A percentile compares a stretch with the other conserved stretches of the same genome.
Evolutionary conservation across 1,140 invertebrate species (phyloP).

Genomic region (Cydia pomonella): DNA sequence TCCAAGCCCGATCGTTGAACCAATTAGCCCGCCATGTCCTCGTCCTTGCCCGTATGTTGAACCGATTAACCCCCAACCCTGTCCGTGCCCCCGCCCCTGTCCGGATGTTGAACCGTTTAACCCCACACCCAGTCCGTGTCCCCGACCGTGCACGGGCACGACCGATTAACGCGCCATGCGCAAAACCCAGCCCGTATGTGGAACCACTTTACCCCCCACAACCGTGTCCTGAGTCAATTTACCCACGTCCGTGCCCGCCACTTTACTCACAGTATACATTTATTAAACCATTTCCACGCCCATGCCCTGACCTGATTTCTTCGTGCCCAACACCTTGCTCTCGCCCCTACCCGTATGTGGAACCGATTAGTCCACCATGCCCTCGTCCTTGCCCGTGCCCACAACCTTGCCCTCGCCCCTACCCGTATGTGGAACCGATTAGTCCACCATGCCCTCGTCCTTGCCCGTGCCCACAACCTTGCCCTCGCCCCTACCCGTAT

Average conservation of each 20-base stretch:
- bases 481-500: background rate
- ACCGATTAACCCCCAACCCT: background rate
- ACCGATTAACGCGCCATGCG: background rate
- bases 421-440: no score
- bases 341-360: no score
- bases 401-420: no score
- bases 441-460: conserved; percentile 8
- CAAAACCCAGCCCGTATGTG: background rate
- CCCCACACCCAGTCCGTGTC: background rate
- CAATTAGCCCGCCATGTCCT: background rate
- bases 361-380: no score
- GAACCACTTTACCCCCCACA: background rate
- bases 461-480: conserved; percentile 1
- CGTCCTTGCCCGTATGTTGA: background rate
- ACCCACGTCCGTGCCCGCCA: conserved; percentile 27
- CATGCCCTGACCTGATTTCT: conserved; percentile 34
- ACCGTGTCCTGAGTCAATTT: background rate
- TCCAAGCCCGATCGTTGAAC: background rate
- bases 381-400: no score
- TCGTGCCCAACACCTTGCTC: no score
- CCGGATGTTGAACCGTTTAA: conserved; percentile 23
- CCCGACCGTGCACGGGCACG: background rate
- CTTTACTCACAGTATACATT: background rate
- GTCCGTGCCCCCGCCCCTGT: conserved; percentile 26
- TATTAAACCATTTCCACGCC: background rate